phyloP scores from a whole-genome alignment of 2,888 invertebrate species.

The Rosalia funebris region DNA sequence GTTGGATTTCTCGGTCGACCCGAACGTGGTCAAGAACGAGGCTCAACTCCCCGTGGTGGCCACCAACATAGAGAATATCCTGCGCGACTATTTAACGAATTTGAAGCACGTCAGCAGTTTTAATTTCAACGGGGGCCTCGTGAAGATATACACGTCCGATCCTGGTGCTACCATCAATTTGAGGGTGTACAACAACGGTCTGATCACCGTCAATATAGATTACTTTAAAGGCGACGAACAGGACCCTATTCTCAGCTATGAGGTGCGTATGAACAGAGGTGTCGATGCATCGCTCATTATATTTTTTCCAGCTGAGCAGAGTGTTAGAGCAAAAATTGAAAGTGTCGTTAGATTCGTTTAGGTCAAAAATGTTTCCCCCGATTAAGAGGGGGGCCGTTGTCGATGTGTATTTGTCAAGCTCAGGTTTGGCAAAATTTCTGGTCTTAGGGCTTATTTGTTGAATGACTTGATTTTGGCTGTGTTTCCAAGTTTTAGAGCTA shows the following conservation, averaged over 20 bases:
- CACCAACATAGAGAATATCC: slow-evolving; percentile 74
- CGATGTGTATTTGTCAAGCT: slow-evolving; percentile 87
- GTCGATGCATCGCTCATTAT: slow-evolving; percentile 11
- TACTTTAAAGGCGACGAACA: slow-evolving; percentile 81
- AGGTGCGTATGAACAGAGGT: slow-evolving; percentile 69
- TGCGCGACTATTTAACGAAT: slow-evolving; percentile 78
- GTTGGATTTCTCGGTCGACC: slow-evolving; percentile 81
- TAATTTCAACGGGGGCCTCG: slow-evolving; percentile 75
- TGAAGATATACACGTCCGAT: slow-evolving; percentile 77
- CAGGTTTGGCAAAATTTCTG: slow-evolving; percentile 71
- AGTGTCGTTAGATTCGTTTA: slow-evolving; percentile 76
- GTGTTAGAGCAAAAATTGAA: slow-evolving; percentile 81
- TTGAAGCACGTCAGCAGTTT: slow-evolving; percentile 76
- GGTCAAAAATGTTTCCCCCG: slow-evolving; percentile 83
- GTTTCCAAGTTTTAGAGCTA: slow-evolving; percentile 12
- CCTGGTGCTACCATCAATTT: slow-evolving; percentile 76
- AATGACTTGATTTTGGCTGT: slow-evolving; percentile 16
- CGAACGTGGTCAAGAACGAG: slow-evolving; percentile 73
- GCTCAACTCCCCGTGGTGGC: slow-evolving; percentile 75
- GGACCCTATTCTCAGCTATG: slow-evolving; percentile 77
- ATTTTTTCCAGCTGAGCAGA: slow-evolving; percentile 73
- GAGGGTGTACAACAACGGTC: slow-evolving; percentile 78
- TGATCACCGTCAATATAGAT: slow-evolving; percentile 84
- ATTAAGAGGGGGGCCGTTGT: slow-evolving; percentile 84
- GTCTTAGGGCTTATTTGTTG: slow-evolving; percentile 4